phyloP scores from a whole-genome alignment of 2,797 vertebrate species.

The Remorina albescens region DNA sequence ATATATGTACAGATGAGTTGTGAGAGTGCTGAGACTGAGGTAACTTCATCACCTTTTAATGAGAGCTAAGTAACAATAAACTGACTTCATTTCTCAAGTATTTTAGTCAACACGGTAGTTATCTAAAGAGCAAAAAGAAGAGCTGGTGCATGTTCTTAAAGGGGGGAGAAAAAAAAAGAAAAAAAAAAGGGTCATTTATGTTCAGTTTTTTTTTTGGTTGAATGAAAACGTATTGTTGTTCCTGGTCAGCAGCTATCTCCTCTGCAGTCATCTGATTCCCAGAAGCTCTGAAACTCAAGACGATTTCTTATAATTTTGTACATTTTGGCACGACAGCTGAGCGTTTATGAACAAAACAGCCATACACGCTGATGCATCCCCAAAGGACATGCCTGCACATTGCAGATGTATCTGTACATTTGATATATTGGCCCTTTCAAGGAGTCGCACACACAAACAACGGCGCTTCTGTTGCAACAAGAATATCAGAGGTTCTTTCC shows the following conservation, averaged over 20 bases:
- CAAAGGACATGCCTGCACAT: neutral
- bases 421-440: neutral
- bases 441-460: constrained; percentile 4
- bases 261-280: neutral
- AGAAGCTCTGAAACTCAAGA: neutral
- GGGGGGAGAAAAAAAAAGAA: no score
- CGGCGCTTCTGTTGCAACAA: constrained; percentile 10
- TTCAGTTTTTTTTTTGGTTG: neutral
- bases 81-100: no score
- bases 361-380: neutral
- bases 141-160: no score
- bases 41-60: no score
- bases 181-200: neutral
- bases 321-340: neutral
- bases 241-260: neutral
- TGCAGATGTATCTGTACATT: neutral
- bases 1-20: neutral
- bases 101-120: no score
- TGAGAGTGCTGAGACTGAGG: no score
- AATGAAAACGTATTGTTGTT: constrained; percentile 8
- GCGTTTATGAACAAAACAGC: neutral
- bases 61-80: no score
- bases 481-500: constrained; percentile 5
- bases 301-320: neutral
- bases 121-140: no score